These are phyloP conservation scores for Pollenia griseotomentosa DNA, from an alignment of 2,888 invertebrate genomes.

Conservation along the genomic window DNA sequence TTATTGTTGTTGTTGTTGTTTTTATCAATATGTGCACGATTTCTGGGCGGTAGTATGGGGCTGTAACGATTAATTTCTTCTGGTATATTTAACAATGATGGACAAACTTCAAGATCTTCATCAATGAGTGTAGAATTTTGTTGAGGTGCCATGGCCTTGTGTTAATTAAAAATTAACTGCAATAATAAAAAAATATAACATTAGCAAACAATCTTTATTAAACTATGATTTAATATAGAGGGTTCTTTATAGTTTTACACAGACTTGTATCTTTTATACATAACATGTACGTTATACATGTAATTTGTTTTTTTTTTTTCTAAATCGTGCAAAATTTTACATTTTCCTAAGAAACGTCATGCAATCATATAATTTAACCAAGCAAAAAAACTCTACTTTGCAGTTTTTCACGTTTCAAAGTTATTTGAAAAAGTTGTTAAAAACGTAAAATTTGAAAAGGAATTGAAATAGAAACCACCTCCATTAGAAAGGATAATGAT, in stretches of 20 bases:
- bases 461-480: conserved; percentile 29
- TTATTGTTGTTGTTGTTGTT: conserved; percentile 70
- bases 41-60: conserved; percentile 80
- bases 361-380: conserved; percentile 55
- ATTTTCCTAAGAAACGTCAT: conserved; percentile 53
- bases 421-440: conserved; percentile 50
- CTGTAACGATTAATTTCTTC: conserved; percentile 79
- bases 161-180: conserved; percentile 11
- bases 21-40: conserved; percentile 72
- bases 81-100: conserved; percentile 79
- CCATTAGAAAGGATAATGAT: neutral
- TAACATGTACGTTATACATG: neutral
- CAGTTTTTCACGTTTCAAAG: conserved; percentile 57
- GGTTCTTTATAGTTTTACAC: too few species aligned
- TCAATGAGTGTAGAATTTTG: conserved; percentile 83
- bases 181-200: conserved; percentile 35
- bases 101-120: conserved; percentile 80
- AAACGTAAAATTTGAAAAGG: conserved; percentile 49
- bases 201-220: neutral
- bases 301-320: conserved; percentile 2
- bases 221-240: too few species aligned
- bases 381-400: conserved; percentile 22
- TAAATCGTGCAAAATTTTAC: conserved; percentile 58
- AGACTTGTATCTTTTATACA: too few species aligned
- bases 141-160: conserved; percentile 79